Evolutionary conservation across 2,113 vertebrate species (phyloP).

Genomic region (Heloderma charlesbogerti): DNA sequence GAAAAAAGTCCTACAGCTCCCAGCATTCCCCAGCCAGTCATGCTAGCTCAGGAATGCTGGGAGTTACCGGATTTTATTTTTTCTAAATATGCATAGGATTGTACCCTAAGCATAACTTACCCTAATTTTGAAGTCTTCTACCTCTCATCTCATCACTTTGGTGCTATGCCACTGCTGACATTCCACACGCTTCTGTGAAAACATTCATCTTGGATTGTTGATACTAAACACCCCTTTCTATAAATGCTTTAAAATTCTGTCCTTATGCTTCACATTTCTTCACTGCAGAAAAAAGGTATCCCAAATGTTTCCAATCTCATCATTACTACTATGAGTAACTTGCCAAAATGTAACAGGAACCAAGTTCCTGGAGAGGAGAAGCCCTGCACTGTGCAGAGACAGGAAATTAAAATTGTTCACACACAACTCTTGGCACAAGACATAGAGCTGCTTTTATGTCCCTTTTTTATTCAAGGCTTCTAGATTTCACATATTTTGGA

Average conservation of each 20-base stretch:
- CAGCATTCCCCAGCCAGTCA: no score
- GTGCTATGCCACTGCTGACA: slow-evolving; percentile 13
- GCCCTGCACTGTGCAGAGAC: slow-evolving; percentile 21
- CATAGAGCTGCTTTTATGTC: neutral
- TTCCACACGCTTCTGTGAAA: neutral
- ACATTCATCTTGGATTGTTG: neutral
- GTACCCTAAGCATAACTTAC: neutral
- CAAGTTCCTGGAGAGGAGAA: slow-evolving; percentile 18
- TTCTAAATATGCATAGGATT: no score
- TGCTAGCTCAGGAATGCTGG: no score
- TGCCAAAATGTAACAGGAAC: slow-evolving; percentile 49
- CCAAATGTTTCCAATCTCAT: slow-evolving; percentile 24
- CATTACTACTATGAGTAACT: slow-evolving; percentile 21
- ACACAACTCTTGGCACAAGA: slow-evolving; percentile 23
- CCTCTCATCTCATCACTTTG: slow-evolving; percentile 32
- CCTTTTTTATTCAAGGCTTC: slow-evolving; percentile 39
- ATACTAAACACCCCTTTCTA: neutral
- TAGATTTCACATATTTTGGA: slow-evolving; percentile 20
- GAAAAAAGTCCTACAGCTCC: no score
- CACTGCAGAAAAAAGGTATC: slow-evolving; percentile 4
- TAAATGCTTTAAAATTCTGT: neutral
- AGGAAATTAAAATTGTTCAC: slow-evolving; percentile 55
- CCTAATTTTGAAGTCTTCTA: neutral
- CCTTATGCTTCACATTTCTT: neutral
- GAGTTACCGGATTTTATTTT: no score